Conservation (phyloP, 2,888 invertebrate genomes). For the Nemotelus pantherinus region DNA sequence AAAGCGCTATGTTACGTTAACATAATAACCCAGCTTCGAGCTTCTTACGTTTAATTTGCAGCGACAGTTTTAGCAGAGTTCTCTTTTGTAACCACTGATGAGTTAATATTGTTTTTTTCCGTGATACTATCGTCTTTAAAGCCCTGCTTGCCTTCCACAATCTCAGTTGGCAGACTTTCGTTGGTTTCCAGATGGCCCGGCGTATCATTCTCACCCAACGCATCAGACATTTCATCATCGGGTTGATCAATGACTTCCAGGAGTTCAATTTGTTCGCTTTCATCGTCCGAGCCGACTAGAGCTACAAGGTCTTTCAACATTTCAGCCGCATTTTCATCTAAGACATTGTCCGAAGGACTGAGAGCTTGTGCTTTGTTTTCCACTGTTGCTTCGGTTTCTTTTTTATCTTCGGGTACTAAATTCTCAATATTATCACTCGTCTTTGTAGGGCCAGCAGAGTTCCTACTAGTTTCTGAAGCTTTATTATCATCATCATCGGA, state of each 20-base stretch:
- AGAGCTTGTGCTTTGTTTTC: not conserved
- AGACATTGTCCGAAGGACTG: not conserved
- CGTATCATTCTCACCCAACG: not conserved
- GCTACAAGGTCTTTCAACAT: not conserved
- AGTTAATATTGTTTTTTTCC: too few relatives aligned
- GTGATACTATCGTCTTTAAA: too few relatives aligned
- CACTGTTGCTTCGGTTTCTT: not conserved
- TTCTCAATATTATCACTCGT: not conserved
- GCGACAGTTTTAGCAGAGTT: not conserved
- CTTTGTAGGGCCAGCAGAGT: not conserved
- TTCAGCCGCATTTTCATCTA: not conserved
- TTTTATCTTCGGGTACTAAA: not conserved
- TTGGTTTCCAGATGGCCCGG: not conserved
- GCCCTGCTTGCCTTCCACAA: too few relatives aligned
- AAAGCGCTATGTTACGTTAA: too few relatives aligned
- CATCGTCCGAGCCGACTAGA: not conserved
- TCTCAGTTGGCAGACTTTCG: too few relatives aligned
- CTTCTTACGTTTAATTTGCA: not conserved
- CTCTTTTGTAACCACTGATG: not conserved
- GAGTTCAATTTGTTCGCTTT: conserved; percentile 33
- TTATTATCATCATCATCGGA: not conserved
- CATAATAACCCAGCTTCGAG: too few relatives aligned
- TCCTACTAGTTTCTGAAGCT: not conserved
- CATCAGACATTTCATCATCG: conserved; percentile 19
- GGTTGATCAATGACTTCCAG: conserved; percentile 25